Base-by-base conservation (phyloP, 2,797 vertebrate species). In the Lepus townsendii region DNA sequence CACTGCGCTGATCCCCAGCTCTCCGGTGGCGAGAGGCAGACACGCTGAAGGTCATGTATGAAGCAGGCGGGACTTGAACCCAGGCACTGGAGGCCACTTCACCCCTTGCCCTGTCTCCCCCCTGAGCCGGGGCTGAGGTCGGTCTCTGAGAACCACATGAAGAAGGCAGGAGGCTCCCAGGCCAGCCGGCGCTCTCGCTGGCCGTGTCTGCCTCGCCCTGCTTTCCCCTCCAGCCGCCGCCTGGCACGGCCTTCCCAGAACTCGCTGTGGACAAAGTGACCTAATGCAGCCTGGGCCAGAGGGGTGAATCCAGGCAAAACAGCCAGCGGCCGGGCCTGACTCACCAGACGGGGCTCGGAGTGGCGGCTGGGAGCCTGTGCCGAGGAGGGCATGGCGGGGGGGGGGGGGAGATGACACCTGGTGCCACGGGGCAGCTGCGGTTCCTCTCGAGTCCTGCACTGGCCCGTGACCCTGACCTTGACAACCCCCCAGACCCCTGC, bases 161-260 rank as follows among this genome's bases (percentile, higher is more conserved):
- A 14, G 38, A 32, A 32, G 27, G 16, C 19, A 13, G 52, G 57
- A 6, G 69, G 32, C 19, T 20, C 66, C 16, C 5, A 6, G 63
- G 20, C 19, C 27, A 65, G 27, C 30, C 27, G 4, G 73, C 0
- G 0, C 4, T 30, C 72, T 69, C 47, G 17, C 17, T 0, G 7
- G 14, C 66, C 0, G 8, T 2, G 0, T 26, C 72, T 0, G 1
- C 68, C 30, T 20, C 65, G n/a, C 72, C 7, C 13, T 65, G 35
- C n/a, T 19, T 26, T 10, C 60, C 57, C 60, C 35, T 66, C 79
- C 54, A 12, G 12, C 38, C 4, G 3, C 42, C 0, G 22, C 84
- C 68, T 79, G 78, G 60, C 38, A 66, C 57, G 20, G 79, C 57
- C 77, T 93, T 84, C 89, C 82, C 89, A 69, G 86, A 83, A 83